Evolutionary conservation across 2,888 invertebrate species (phyloP), one percentile per base, ranked within the genome.

Genomic region (Therioaphis trifolii): DNA sequence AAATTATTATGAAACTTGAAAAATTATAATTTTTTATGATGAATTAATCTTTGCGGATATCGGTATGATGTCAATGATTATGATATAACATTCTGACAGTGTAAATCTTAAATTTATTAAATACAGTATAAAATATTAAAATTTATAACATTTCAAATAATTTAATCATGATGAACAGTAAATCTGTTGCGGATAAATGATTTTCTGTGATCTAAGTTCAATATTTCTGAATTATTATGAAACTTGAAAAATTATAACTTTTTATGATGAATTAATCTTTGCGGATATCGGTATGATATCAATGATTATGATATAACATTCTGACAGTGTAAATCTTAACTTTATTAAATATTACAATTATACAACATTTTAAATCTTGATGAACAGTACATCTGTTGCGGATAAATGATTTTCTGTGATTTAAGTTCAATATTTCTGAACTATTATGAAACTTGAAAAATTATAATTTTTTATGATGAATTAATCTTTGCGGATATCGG

Each of bases 271-370:
- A 49, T 52, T n/a, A 40, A 75, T 61, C 58, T 61, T 75, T 75
- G 58, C 24, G 68, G 68, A 76, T 82, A 71, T 77, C 72, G 18
- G 46, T 46, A 79, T 74, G n/a, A 84, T 55, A 63, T 21, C 27
- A 43, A 40, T 69, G 77, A 84, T 74, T 63, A 21, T 29, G 27
- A 21, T 43, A 71, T 3, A 4, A 15, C 5, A 43, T 69, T 69
- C 43, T 43, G 43, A 69, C n/a, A n/a, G n/a, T n/a, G n/a, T n/a
- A n/a, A n/a, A n/a, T n/a, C n/a, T n/a, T n/a, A n/a, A n/a, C n/a
- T n/a, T n/a, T n/a, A n/a, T n/a, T n/a, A n/a, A n/a, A n/a, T n/a
- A n/a, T n/a, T n/a, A n/a, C n/a, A n/a, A n/a, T 15, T 15, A 52
- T 12, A 52, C 15, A 52, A 12, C 52, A 52, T 12, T 52, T 52